Evolutionary conservation across 2,113 vertebrate genomes (phyloP), one percentile per base, ranked within the genome.

Genomic region (Corvus hawaiiensis): DNA sequence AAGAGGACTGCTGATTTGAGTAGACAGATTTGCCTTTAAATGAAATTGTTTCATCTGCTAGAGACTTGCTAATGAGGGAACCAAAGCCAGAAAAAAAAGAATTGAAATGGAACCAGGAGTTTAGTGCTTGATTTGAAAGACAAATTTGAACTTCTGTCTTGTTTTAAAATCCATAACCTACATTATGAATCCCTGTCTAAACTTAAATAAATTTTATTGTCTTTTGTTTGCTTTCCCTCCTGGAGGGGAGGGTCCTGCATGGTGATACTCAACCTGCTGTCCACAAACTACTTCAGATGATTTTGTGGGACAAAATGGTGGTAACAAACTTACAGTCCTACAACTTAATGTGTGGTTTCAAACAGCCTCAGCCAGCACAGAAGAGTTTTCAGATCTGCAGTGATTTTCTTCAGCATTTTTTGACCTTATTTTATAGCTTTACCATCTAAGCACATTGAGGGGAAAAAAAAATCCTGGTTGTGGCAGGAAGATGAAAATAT

Each of bases 11-110:
- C 33, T 68, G 83, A 72, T 92, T 72, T 71, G 61, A 76, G 26
- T 78, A 92, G 89, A 81, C 75, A 93, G 78, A 85, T 83, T 85
- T 84, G 63, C 37, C 88, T 90, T 85, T 74, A 84, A 93, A 84
- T 92, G n/a, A 69, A 71, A 33, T 32, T 5, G 28, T 68, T n/a
- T 85, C 30, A 44, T 87, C 71, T 69, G 28, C 59, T 86, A 37
- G 46, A 91, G 64, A 58, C 35, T 91, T 88, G 56, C 19, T 96
- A 84, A 84, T 81, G 75, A 89, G 68, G 48, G 48, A 93, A 69
- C 30, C 51, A 63, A 84, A 94, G 82, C 84, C 54, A 93, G 75
- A 11, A 88, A 59, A 81, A 69, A 86, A 77, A 83, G 3, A 68
- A 33, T 11, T 72, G 5, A 87, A 56, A 54, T 58, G n/a, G 30